Percentiles rank a stretch among this genome's conserved stretches.
Conservation (phyloP, 2,797 vertebrate species). For the Schizopygopsis malacanthus region DNA sequence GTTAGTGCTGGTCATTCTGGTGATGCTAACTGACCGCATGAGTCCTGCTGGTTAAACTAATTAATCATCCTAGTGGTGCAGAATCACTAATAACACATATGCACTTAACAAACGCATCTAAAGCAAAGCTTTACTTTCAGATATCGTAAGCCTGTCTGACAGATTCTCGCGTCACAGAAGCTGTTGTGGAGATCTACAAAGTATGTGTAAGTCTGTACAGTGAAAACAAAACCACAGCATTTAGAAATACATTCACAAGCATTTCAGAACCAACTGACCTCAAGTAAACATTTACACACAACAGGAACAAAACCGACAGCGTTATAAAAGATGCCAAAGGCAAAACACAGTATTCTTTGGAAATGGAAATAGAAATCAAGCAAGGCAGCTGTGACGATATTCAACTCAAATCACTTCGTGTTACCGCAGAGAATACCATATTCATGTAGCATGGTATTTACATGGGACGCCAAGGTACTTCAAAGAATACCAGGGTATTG, state of each 20-base stretch:
- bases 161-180: neutral
- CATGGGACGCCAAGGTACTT: neutral
- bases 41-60: conserved; percentile 10
- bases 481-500: neutral
- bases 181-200: conserved; percentile 16
- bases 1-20: conserved; percentile 7
- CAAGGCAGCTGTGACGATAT: conserved; percentile 64
- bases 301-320: conserved; percentile 41
- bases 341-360: conserved; percentile 61
- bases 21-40: neutral
- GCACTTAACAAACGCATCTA: neutral
- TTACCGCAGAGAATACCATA: neutral
- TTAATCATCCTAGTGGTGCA: neutral
- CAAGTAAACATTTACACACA: conserved; percentile 41
- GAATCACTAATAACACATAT: neutral
- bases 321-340: conserved; percentile 54
- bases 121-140: neutral
- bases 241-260: conserved; percentile 66
- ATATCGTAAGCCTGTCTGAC: neutral
- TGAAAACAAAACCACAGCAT: conserved; percentile 43
- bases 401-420: conserved; percentile 35
- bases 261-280: conserved; percentile 45
- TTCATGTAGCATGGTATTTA: neutral
- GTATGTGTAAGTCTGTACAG: conserved; percentile 10
- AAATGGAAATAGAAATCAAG: conserved; percentile 47